phyloP scores from a whole-genome alignment of 2,113 vertebrate species.

The Clupea harengus region DNA sequence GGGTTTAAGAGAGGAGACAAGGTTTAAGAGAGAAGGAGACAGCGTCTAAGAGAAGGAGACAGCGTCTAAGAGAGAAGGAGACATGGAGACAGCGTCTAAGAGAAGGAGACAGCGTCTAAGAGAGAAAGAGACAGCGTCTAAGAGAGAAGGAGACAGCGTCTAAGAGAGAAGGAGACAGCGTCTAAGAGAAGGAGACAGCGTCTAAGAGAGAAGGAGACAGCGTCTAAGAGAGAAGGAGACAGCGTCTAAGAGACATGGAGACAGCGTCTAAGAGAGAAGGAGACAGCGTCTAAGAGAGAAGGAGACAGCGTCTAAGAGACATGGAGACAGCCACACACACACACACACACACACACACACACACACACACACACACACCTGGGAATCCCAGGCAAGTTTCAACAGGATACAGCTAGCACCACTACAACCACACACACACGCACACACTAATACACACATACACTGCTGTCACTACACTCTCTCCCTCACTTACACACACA shows the following conservation, averaged over 20 bases:
- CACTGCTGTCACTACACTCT: background rate
- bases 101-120: too few relatives aligned
- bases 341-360: too few relatives aligned
- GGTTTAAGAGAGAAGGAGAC: background rate
- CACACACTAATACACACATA: constrained; percentile 2
- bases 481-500: constrained; percentile 18
- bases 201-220: too few relatives aligned
- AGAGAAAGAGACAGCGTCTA: background rate
- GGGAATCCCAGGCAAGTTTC: constrained; percentile 21
- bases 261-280: background rate
- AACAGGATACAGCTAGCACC: constrained; percentile 12
- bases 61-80: too few relatives aligned
- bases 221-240: too few relatives aligned
- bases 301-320: background rate
- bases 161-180: background rate
- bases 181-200: background rate
- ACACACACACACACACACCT: background rate
- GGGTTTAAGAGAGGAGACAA: background rate
- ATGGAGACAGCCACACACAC: too few relatives aligned
- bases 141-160: background rate
- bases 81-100: background rate
- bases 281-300: too few relatives aligned
- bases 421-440: background rate
- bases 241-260: background rate
- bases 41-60: background rate